These are phyloP conservation scores for Meta bourneti DNA, from an alignment of 2,888 invertebrate genomes.

Conservation along the genomic window DNA sequence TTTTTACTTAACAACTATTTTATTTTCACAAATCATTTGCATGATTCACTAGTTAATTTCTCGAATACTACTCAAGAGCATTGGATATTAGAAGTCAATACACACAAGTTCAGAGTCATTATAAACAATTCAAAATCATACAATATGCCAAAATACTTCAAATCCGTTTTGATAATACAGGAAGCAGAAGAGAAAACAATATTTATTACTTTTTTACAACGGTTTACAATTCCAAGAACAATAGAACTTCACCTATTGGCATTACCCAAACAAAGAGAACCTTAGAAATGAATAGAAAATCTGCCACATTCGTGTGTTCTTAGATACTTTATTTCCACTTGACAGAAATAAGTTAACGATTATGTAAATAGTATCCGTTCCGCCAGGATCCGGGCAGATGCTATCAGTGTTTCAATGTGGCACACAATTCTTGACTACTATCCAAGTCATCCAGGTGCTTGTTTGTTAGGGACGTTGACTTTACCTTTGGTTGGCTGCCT, in stretches of 20 bases:
- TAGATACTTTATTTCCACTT: constrained; percentile 19
- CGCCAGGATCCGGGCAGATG: constrained; percentile 6
- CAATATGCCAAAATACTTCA: not conserved
- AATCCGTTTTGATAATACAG: not conserved
- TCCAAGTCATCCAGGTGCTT: constrained; percentile 18
- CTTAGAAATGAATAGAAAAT: not conserved
- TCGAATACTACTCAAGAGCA: not conserved
- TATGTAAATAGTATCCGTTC: constrained; percentile 31
- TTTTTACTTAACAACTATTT: no score
- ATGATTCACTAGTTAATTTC: not conserved
- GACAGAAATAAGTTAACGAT: constrained; percentile 15
- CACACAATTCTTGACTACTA: constrained; percentile 10
- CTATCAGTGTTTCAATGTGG: constrained; percentile 19
- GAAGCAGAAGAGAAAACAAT: not conserved
- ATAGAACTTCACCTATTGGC: not conserved
- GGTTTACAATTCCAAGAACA: not conserved
- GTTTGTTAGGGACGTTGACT: constrained; percentile 42
- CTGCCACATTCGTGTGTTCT: not conserved
- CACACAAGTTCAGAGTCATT: not conserved
- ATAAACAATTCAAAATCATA: not conserved
- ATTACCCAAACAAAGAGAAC: not conserved
- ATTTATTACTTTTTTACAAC: not conserved
- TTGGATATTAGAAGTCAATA: not conserved
- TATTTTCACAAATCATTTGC: not conserved
- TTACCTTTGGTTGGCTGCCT: constrained; percentile 23